Base-by-base conservation (phyloP, 2,113 vertebrate species). In the Anser brachyrhynchus region DNA sequence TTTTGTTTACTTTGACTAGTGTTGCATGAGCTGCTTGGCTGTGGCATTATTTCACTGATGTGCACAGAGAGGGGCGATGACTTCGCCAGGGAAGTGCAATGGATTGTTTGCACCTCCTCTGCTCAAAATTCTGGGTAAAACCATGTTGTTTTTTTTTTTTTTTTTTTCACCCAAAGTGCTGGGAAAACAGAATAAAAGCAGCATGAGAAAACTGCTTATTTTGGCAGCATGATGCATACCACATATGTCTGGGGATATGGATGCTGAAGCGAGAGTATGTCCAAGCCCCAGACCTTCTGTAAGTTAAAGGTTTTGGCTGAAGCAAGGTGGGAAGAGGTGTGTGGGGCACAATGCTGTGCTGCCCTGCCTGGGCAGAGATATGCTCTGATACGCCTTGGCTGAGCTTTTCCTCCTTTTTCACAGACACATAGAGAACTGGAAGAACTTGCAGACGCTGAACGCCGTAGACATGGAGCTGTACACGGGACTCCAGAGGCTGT, bases 361-460 rank as follows among this genome's bases (percentile, higher is more conserved):
- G 52, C 37, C 51, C 37, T 84, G 59, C 37, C 20, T 1, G 8
- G 11, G 29, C n/a, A 61, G 44, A 65, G 57, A 2, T 12, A 3
- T 20, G 26, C 18, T 15, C 41, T 92, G 82, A 33, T 54, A 51
- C 88, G 31, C 44, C 31, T 11, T 80, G 33, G 52, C 82, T 95
- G 83, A 89, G 23, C 52, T 51, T 95, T 44, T 94, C 59, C n/a
- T 88, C 94, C 93, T 94, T 94, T 76, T 90, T 96, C 96, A 22
- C 98, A 99, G 99, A 99, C 98, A 99, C 98, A 99, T 99, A 97
- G 99, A 99, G 97, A 99, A 99, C 98, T 99, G 99, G 99, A 99
- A 98, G 43, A 99, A 98, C 76, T 96, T 99, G 96, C 98, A 99
- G 97, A 99, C 98, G 0, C 98, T 99, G 94, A 99, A 99, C 1